Conservation (phyloP, 2,888 invertebrate species). For the Platerodrilus igneus region DNA sequence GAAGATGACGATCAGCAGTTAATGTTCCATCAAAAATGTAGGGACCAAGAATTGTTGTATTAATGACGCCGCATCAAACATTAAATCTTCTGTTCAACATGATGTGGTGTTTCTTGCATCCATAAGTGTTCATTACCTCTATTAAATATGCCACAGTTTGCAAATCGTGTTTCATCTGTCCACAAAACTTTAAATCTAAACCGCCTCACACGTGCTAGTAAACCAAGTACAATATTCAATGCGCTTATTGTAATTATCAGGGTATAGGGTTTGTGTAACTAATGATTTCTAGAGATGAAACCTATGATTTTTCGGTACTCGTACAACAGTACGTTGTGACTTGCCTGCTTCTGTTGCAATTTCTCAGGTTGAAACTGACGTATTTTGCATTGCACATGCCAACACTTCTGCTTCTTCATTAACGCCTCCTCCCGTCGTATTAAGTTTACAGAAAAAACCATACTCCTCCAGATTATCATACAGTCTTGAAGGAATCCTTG, state of each 20-base stretch:
- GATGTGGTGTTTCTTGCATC: slow-evolving; percentile 4
- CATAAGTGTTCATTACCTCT: slow-evolving; percentile 11
- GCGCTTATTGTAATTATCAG: slow-evolving; percentile 8
- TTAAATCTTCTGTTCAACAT: not conserved
- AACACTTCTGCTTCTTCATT: slow-evolving; percentile 7
- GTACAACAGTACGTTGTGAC: slow-evolving; percentile 7
- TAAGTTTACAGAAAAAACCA: slow-evolving; percentile 6
- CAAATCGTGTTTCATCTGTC: too few species aligned
- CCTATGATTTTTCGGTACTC: slow-evolving; percentile 9
- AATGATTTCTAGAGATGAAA: too few species aligned
- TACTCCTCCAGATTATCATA: slow-evolving; percentile 5
- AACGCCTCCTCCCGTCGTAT: slow-evolving; percentile 7
- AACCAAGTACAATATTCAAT: slow-evolving; percentile 10
- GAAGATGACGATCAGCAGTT: slow-evolving; percentile 3
- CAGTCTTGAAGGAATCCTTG: too few species aligned
- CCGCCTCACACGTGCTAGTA: slow-evolving; percentile 9
- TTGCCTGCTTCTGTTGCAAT: slow-evolving; percentile 2
- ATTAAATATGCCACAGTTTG: slow-evolving; percentile 7
- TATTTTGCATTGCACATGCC: not conserved
- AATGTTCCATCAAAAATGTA: slow-evolving; percentile 9
- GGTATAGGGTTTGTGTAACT: slow-evolving; percentile 8
- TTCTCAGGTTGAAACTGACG: too few species aligned
- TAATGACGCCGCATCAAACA: slow-evolving; percentile 5
- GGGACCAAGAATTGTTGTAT: slow-evolving; percentile 8
- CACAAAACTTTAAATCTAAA: too few species aligned